These are phyloP conservation scores for Apotomis betuletana DNA, from an alignment of 2,888 invertebrate genomes.

Conservation along the genomic window DNA sequence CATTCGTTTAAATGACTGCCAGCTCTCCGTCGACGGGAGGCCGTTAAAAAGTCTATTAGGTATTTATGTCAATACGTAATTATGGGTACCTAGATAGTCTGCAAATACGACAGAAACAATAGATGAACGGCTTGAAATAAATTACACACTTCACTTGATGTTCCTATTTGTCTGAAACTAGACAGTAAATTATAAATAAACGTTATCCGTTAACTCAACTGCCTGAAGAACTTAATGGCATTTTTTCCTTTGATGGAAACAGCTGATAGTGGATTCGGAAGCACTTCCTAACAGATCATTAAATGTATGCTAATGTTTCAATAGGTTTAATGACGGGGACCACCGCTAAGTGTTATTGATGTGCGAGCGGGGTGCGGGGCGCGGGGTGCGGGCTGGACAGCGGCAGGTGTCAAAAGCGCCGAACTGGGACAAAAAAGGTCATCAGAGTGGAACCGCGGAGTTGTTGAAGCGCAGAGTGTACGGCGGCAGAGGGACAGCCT, in stretches of 20 bases:
- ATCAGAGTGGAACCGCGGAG: conserved; percentile 70
- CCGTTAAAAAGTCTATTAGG: too few species aligned
- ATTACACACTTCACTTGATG: neutral
- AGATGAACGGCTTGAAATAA: too few species aligned
- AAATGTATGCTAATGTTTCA: conserved; percentile 31
- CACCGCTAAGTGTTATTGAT: conserved; percentile 75
- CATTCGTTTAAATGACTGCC: too few species aligned
- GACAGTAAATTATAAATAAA: neutral
- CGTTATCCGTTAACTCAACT: neutral
- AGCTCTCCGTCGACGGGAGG: too few species aligned
- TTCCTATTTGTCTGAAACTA: neutral
- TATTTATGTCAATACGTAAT: too few species aligned
- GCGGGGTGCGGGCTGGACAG: conserved; percentile 64
- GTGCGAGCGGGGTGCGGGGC: conserved; percentile 53
- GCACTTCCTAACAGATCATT: conserved; percentile 23
- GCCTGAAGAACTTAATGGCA: conserved; percentile 4
- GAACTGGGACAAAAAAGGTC: conserved; percentile 75
- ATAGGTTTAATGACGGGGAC: conserved; percentile 44
- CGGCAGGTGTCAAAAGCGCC: conserved; percentile 81
- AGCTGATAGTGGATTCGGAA: conserved; percentile 28
- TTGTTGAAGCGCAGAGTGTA: conserved; percentile 58
- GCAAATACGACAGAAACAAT: too few species aligned
- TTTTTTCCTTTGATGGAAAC: conserved; percentile 20
- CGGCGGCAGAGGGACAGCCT: conserved; percentile 2
- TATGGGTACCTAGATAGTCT: too few species aligned